Conservation (phyloP, 2,113 vertebrate species). For the Mixornis gularis region DNA sequence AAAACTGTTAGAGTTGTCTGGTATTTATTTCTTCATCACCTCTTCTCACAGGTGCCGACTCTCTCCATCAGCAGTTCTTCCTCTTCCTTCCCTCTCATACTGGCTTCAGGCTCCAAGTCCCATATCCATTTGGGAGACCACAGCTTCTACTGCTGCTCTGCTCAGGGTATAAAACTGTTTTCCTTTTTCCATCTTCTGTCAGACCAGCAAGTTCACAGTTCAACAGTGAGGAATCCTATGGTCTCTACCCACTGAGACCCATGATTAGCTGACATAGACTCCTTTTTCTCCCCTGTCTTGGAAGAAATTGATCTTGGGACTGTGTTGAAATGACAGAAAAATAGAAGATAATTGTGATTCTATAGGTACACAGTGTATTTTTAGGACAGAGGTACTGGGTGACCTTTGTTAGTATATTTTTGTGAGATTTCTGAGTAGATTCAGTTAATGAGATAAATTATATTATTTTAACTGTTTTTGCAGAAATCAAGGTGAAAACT, state of each 20-base stretch:
- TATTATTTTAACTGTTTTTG: background rate
- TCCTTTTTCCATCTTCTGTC: background rate
- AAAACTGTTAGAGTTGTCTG: background rate
- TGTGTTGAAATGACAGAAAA: background rate
- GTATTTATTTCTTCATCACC: background rate
- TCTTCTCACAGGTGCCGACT: background rate
- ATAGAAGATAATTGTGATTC: background rate
- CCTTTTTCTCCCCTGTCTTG: background rate
- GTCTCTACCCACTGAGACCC: background rate
- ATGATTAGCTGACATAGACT: background rate
- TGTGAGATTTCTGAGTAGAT: background rate
- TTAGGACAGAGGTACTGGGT: background rate
- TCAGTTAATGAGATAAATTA: background rate
- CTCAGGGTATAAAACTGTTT: background rate
- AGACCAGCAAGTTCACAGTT: background rate
- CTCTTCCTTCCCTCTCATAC: background rate
- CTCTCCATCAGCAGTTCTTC: background rate
- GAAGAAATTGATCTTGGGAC: background rate
- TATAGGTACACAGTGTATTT: background rate
- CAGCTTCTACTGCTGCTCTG: background rate
- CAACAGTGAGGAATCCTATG: rapidly evolving
- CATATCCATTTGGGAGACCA: background rate
- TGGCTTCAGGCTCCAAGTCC: background rate
- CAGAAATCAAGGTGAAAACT: background rate
- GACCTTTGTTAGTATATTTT: background rate